phyloP scores from a whole-genome alignment of 1,140 invertebrate species.

The Lucilia cuprina region DNA sequence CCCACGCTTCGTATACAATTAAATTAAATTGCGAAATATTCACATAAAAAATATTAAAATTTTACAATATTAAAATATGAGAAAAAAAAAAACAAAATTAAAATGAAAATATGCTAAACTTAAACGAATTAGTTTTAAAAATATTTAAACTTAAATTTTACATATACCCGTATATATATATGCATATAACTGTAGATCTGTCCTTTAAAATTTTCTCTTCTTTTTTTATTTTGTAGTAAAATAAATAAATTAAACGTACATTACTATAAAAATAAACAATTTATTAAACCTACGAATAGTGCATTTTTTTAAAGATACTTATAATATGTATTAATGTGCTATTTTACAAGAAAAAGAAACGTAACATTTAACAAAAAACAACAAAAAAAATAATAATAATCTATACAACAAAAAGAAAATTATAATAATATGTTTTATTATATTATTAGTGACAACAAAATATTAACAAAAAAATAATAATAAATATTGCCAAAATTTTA shows the following conservation, averaged over 20 bases:
- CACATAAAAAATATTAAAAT: too few species aligned
- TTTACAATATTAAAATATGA: background rate
- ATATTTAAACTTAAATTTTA: slow-evolving; percentile 8
- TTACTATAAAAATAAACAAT: slow-evolving; percentile 4
- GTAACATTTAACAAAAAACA: too few species aligned
- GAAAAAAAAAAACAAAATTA: background rate
- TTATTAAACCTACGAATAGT: too few species aligned
- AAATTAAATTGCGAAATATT: background rate
- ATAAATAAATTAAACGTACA: slow-evolving; percentile 25
- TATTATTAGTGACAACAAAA: background rate
- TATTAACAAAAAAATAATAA: too few species aligned
- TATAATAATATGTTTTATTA: background rate
- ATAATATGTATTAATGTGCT: slow-evolving; percentile 12
- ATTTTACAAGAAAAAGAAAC: slow-evolving; percentile 18
- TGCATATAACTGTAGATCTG: background rate
- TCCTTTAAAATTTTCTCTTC: background rate
- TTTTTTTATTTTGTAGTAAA: slow-evolving; percentile 16
- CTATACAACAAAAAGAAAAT: background rate
- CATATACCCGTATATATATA: background rate
- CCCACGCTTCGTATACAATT: slow-evolving; percentile 24
- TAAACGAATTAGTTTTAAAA: slow-evolving; percentile 5
- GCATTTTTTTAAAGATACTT: background rate
- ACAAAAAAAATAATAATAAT: background rate
- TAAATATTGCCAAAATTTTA: slow-evolving; percentile 29
- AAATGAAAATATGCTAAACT: background rate